Base-by-base conservation (phyloP, 2,888 invertebrate species). In the Diarsia brunnea region DNA sequence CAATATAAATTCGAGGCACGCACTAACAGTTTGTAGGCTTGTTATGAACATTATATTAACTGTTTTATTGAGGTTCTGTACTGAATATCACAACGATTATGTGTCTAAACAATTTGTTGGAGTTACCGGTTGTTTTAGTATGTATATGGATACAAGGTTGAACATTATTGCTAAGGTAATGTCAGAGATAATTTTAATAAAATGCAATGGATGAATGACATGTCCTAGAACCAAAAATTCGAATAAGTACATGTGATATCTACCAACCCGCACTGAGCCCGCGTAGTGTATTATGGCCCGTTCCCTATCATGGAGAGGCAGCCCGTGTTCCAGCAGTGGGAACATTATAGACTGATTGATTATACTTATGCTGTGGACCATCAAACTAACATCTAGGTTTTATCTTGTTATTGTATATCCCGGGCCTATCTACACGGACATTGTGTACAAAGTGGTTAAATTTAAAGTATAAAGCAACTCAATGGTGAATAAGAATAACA, bases 1-100 rank as follows among this genome's bases (percentile, higher is more conserved):
- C 75, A 79, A 79, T 83, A 87, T 89, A 82, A 81, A 89, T 90
- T 87, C 88, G 61, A 64, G 73, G 77, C 89, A 88, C 86, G 89
- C 83, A 73, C 69, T 84, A 69, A 66, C 81, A 77, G 72, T 83
- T 66, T 63, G 38, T 24, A 74, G 53, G 64, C 63, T 69, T 75
- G 83, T 85, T 85, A 69, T 86, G 73, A 68, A 84, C 84, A 79
- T 74, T 58, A 72, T 69, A 82, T 84, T 78, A 84, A 43, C 49
- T 84, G 81, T 85, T 87, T 83, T 85, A 85, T 81, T 75, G 77
- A 73, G 58, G 12, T 69, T 61, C 21, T 55, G 53, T 11, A 72
- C 21, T 69, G 38, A 71, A 79, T 79, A 79, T 73, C 21, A 47
- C 43, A 21, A 31, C 24, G 47, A 27, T 66, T 61, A 58, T 61